Conservation (phyloP, 2,797 vertebrate genomes). For the Phrynocephalus guinanensis region DNA sequence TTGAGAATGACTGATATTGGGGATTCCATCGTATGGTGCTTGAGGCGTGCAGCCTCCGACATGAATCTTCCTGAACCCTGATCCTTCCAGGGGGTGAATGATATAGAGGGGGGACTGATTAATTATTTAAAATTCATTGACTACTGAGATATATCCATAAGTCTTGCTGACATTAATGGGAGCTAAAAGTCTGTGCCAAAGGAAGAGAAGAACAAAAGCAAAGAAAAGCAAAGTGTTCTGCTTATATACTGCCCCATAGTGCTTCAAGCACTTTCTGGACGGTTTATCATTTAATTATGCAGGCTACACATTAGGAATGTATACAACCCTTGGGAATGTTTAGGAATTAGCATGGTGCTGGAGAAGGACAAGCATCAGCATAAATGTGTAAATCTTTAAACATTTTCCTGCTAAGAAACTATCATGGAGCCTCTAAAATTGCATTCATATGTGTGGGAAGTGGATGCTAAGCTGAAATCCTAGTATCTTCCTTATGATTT, state of each 20-base stretch:
- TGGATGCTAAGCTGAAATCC: constrained; percentile 35
- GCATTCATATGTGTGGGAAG: constrained; percentile 23
- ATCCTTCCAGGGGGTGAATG: constrained; percentile 46
- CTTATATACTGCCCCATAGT: too few relatives aligned
- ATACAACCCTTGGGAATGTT: constrained; percentile 56
- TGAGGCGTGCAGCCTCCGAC: constrained; percentile 42
- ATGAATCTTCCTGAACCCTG: not conserved
- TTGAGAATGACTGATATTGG: too few relatives aligned
- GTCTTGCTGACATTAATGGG: constrained; percentile 64
- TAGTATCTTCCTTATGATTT: not conserved
- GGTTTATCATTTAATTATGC: too few relatives aligned
- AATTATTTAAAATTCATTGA: constrained; percentile 69
- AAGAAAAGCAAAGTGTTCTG: too few relatives aligned
- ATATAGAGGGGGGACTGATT: constrained; percentile 27
- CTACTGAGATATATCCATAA: constrained; percentile 50
- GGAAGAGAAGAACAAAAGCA: constrained; percentile 37
- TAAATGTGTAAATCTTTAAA: constrained; percentile 55
- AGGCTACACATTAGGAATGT: too few relatives aligned
- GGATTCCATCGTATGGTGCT: not conserved
- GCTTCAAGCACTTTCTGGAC: too few relatives aligned
- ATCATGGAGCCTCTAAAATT: constrained; percentile 18
- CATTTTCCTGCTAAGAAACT: not conserved
- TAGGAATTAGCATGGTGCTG: constrained; percentile 46
- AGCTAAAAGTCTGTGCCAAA: constrained; percentile 60
- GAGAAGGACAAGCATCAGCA: constrained; percentile 32